Evolutionary conservation across 2,888 invertebrate species (phyloP), one percentile per base, ranked within the genome.

Genomic region (Synergus gifuensis): DNA sequence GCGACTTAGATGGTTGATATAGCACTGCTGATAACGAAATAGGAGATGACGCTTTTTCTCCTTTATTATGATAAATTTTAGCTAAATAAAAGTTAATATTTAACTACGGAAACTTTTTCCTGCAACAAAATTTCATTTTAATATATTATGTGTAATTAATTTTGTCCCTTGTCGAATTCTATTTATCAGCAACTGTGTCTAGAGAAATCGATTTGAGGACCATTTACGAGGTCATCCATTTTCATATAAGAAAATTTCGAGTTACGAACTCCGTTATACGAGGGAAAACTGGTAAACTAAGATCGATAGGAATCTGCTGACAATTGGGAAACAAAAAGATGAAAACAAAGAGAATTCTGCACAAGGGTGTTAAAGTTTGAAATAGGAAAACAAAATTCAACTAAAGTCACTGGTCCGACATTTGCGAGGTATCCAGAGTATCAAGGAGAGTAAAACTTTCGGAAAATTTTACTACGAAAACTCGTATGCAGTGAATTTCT

Each of bases 341-440:
- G 77, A 79, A 77, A 79, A 78, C 60, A 79, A 79, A 49, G 78
- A 76, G 76, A 78, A 76, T 76, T 63, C 60, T 60, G 79, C 73
- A 76, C 79, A 77, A 77, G 76, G 79, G 58, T 78, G 82, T 84
- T 81, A 84, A 84, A 83, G 76, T 84, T 84, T 82, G 73, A 73
- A 78, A 81, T 76, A 76, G 73, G 66, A 78, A 80, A 81, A 81
- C 80, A 81, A 77, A 79, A 79, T 67, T 64, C 73, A 54, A 78
- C 77, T 40, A 77, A 78, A 82, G 78, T 78, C 77, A 77, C 79
- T 44, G 66, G 54, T 54, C 18, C 76, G 81, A 77, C 81, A 77
- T 79, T 78, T 84, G 67, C 66, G 64, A 78, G 76, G 79, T 81
- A 81, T 73, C 69, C 16, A 36, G 8, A 73, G 8, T 46, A 49